These are phyloP conservation scores for Lepidurus arcticus DNA, from an alignment of 1,140 invertebrate species.

Conservation along the genomic window DNA sequence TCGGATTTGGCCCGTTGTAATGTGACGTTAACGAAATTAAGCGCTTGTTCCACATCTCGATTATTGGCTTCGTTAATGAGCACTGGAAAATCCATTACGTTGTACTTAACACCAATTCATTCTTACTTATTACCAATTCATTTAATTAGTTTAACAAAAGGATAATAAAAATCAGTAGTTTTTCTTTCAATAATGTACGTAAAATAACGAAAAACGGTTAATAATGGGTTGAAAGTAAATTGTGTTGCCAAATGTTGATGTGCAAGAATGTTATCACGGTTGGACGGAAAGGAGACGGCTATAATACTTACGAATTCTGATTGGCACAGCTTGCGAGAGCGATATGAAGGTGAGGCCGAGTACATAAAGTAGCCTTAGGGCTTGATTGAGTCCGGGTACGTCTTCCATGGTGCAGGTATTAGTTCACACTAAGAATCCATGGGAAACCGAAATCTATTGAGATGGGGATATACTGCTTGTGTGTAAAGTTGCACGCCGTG, in stretches of 20 bases:
- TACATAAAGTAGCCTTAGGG: not conserved
- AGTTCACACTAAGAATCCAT: not conserved
- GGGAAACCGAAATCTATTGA: not conserved
- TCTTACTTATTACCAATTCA: too few species aligned
- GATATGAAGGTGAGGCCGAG: not conserved
- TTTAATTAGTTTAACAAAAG: too few species aligned
- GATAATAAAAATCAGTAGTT: too few species aligned
- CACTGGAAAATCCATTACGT: not conserved
- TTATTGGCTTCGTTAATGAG: constrained; percentile 29
- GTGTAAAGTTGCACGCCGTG: not conserved
- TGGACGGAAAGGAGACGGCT: not conserved
- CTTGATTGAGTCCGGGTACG: not conserved
- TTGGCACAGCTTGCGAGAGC: not conserved
- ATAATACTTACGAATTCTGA: not conserved
- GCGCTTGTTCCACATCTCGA: constrained; percentile 26
- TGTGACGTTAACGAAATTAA: not conserved
- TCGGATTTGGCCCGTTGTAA: constrained; percentile 36
- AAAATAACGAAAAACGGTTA: too few species aligned
- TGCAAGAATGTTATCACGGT: too few species aligned
- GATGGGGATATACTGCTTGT: not conserved
- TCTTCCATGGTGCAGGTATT: not conserved
- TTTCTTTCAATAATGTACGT: too few species aligned
- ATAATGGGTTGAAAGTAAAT: too few species aligned
- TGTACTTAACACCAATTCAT: too few species aligned
- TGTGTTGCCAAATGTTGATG: too few species aligned